Percentiles rank a stretch among this genome's conserved stretches.
Evolutionary conservation across 2,113 vertebrate genomes (phyloP).

Genomic region (Delphinapterus leucas): DNA sequence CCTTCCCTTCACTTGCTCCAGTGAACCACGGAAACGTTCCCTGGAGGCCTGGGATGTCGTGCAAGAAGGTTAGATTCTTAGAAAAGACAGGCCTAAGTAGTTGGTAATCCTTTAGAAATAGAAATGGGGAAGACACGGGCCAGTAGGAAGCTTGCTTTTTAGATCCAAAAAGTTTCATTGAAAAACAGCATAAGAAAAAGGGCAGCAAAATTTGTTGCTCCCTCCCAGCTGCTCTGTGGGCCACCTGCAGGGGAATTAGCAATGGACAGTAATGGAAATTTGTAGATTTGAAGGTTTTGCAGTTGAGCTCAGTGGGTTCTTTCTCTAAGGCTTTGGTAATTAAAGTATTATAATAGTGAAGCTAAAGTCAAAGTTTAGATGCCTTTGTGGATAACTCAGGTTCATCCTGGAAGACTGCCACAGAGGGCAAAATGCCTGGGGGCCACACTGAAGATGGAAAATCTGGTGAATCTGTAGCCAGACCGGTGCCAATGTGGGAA

Average conservation of each 20-base stretch:
- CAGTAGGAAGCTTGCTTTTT: not conserved
- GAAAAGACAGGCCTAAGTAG: not conserved
- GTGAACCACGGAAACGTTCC: constrained; percentile 21
- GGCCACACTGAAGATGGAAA: not conserved
- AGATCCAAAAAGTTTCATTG: not conserved
- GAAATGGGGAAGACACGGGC: not conserved
- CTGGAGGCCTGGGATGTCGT: not conserved
- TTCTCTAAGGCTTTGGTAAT: not conserved
- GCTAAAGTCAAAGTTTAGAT: not conserved
- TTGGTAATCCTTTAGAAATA: not conserved
- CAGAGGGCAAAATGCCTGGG: not conserved
- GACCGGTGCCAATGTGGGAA: not conserved
- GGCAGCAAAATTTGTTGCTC: not conserved
- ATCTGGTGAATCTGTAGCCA: not conserved
- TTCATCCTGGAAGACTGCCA: not conserved
- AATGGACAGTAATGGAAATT: not conserved
- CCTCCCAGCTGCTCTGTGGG: not conserved
- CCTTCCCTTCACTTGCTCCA: constrained; percentile 30
- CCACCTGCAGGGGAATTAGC: not conserved
- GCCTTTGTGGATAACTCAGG: not conserved
- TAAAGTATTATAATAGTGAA: not conserved
- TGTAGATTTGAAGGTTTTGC: not conserved
- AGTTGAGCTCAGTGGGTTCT: not conserved
- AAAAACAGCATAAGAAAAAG: not conserved
- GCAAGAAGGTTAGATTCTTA: not conserved